These are phyloP conservation scores for Brachionus asplanchnoidis DNA, from an alignment of 1,140 invertebrate species.

Conservation along the genomic window DNA sequence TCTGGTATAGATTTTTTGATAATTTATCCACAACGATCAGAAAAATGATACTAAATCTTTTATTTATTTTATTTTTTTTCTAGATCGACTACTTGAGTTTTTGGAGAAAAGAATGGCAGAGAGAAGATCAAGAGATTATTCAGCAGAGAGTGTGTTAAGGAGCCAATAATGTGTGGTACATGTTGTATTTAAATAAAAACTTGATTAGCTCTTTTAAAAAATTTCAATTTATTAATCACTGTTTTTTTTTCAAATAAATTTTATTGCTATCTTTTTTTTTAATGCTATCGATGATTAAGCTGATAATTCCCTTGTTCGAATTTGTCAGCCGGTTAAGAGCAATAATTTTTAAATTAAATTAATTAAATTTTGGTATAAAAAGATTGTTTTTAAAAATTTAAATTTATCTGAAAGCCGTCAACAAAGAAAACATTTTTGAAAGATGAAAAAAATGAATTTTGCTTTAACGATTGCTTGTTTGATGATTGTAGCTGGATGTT, in stretches of 20 bases:
- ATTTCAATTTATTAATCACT: neutral
- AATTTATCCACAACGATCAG: neutral
- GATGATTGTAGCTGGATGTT: neutral
- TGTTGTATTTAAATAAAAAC: neutral
- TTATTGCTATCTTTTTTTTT: neutral
- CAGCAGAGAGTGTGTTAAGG: neutral
- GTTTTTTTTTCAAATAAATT: neutral
- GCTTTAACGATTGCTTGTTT: neutral
- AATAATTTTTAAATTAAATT: neutral
- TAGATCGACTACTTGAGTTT: neutral
- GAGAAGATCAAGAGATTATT: neutral
- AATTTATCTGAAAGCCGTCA: neutral
- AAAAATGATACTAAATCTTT: neutral
- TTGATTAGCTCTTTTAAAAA: neutral
- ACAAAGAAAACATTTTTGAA: neutral
- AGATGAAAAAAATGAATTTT: neutral
- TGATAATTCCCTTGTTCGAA: neutral
- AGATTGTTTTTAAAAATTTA: neutral
- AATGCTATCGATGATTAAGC: neutral
- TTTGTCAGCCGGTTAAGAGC: neutral
- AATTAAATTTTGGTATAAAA: neutral
- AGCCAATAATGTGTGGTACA: neutral
- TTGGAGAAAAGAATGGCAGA: neutral
- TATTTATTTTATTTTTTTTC: neutral
- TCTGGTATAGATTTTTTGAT: neutral